phyloP scores from a whole-genome alignment of 2,797 vertebrate genomes.

The Heterohyrax brucei region DNA sequence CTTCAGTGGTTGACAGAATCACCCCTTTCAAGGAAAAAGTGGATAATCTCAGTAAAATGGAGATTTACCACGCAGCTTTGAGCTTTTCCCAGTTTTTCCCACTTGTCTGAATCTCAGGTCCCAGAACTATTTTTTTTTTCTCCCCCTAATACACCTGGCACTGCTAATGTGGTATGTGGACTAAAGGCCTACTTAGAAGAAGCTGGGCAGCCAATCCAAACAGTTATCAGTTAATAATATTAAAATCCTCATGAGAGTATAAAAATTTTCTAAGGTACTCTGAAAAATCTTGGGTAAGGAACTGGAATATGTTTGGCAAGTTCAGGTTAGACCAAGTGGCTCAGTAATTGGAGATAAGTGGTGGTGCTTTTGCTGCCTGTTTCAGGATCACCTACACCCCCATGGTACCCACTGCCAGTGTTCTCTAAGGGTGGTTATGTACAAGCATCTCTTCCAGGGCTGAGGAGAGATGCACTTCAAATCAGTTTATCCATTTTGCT shows the following conservation, averaged over 20 bases:
- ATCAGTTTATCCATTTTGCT: slow-evolving; percentile 4
- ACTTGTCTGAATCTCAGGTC: neutral
- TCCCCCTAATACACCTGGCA: neutral
- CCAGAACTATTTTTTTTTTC: neutral
- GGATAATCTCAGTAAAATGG: neutral
- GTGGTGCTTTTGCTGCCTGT: neutral
- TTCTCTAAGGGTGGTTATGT: neutral
- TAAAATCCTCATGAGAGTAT: neutral
- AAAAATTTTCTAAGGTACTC: neutral
- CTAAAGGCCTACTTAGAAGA: neutral
- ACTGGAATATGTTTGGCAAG: slow-evolving; percentile 19
- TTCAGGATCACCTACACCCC: neutral
- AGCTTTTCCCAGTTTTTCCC: neutral
- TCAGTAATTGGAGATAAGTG: neutral
- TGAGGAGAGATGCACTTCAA: neutral
- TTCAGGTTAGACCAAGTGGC: neutral
- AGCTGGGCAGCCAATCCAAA: neutral
- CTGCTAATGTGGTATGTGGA: neutral
- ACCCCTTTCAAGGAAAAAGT: neutral
- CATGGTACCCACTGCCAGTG: neutral
- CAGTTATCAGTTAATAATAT: neutral
- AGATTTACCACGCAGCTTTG: neutral
- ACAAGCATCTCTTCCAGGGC: neutral
- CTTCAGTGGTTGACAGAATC: neutral
- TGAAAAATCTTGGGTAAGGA: slow-evolving; percentile 28